phyloP scores from a whole-genome alignment of 2,888 invertebrate genomes.

The Acronicta aceris region DNA sequence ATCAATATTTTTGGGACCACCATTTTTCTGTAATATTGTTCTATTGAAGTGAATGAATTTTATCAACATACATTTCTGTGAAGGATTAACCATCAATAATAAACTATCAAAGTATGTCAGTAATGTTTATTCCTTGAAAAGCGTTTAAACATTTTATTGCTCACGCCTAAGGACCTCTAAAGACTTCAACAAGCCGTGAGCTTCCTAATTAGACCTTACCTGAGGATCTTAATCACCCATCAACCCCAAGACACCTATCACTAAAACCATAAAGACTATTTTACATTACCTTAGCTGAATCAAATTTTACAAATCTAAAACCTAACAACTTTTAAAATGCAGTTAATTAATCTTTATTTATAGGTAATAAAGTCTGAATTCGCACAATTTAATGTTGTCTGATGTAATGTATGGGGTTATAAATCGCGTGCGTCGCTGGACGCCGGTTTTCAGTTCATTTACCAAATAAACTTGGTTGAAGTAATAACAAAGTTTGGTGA shows the following conservation, averaged over 20 bases:
- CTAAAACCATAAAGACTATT: constrained; percentile 40
- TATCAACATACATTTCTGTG: no score
- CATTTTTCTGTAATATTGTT: no score
- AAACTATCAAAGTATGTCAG: no score
- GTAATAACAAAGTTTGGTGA: constrained; percentile 81
- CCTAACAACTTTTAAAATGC: constrained; percentile 2
- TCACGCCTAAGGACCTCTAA: constrained; percentile 24
- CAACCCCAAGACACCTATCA: constrained; percentile 22
- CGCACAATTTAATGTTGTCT: constrained; percentile 41
- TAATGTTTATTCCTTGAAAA: no score
- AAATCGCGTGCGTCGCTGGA: constrained; percentile 76
- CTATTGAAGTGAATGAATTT: no score
- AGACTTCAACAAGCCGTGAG: constrained; percentile 27
- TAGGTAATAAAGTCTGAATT: constrained; percentile 59
- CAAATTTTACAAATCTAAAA: constrained; percentile 26
- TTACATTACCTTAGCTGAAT: constrained; percentile 40
- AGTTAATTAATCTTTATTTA: constrained; percentile 5
- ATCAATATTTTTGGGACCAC: no score
- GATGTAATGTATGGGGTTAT: constrained; percentile 63
- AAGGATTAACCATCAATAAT: no score
- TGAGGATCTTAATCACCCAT: constrained; percentile 27
- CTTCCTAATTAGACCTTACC: constrained; percentile 45
- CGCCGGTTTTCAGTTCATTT: constrained; percentile 82
- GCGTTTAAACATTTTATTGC: constrained; percentile 44
- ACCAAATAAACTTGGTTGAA: constrained; percentile 81